A percentile compares a stretch with the other conserved stretches of the same genome.
Conservation (phyloP, 92 coral and sea anemone genomes). For the Palythoa caribaeorum region DNA sequence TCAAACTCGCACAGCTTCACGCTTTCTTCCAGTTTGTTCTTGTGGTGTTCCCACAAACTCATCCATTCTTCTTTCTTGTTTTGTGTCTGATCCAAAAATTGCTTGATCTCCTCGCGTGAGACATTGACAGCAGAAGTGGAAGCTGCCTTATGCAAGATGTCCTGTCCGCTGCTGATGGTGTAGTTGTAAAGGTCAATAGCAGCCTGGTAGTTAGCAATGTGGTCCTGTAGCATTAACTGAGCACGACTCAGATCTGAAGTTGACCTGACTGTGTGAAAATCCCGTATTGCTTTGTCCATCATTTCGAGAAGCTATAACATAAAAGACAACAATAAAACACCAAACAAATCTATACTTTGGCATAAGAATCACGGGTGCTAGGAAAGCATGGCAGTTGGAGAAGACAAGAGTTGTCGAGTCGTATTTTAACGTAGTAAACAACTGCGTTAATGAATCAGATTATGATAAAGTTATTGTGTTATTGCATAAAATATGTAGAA, state of each 20-base stretch:
- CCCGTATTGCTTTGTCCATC: constrained; percentile 83
- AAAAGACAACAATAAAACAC: not conserved
- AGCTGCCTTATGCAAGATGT: constrained; percentile 84
- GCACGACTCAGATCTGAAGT: constrained; percentile 94
- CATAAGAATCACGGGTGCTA: not conserved
- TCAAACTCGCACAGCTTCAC: constrained; percentile 95
- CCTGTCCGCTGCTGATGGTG: constrained; percentile 87
- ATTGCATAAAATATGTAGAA: no score
- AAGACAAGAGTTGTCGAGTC: not conserved
- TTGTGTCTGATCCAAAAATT: constrained; percentile 90
- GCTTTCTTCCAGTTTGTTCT: constrained; percentile 91
- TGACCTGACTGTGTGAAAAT: constrained; percentile 76
- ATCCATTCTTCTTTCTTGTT: constrained; percentile 92
- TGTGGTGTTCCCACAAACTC: constrained; percentile 96
- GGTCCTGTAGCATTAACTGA: constrained; percentile 97
- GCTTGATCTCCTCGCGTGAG: constrained; percentile 96
- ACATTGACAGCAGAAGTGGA: constrained; percentile 85
- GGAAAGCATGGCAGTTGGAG: not conserved
- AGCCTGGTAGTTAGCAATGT: constrained; percentile 92
- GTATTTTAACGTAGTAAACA: no score
- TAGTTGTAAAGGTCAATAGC: constrained; percentile 83
- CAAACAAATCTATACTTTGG: no score
- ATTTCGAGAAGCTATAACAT: constrained; percentile 81
- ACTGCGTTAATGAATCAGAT: no score
- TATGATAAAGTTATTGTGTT: no score